Evolutionary conservation across 2,888 invertebrate species (phyloP), one percentile per base, ranked within the genome.

Genomic region (Lamellibrachia satsuma): DNA sequence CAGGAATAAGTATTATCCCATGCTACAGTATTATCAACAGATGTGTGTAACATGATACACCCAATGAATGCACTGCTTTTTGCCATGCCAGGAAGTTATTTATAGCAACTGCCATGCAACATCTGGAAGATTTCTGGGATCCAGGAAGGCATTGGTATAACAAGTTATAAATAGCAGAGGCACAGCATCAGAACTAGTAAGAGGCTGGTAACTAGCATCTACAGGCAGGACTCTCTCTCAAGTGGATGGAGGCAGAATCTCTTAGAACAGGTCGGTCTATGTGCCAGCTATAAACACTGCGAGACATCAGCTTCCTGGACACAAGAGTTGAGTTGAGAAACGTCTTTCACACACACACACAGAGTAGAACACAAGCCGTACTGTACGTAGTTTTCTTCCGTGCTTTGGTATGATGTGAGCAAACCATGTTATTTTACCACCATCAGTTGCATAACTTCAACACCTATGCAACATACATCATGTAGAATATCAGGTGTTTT

Each of bases 121-220:
- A 75, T 75, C 75, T 75, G 75, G 22, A 22, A 75, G 75, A 75
- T 22, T 75, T 75, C 75, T 22, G 22, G 75, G 75, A 15, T 75
- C 75, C 75, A 22, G n/a, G 75, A 75, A 75, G 75, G 75, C 75
- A 75, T n/a, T 22, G 22, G 75, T 11, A n/a, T 75, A 75, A 75
- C 75, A 75, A 75, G 75, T 75, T 75, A 75, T 75, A 75, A 15
- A 75, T 75, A 75, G 75, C 75, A 75, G 75, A 75, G 75, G 75
- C 75, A 75, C 3, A 75, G 75, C 75, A 75, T 75, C 75, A 75
- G 75, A 75, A 75, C 75, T 22, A 75, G 75, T 75, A 75, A 75
- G 60, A 60, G 55, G 15, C 60, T 60, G 60, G 22, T 60, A 75
- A 75, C 75, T 22, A 75, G 75, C n/a, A 60, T 6, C 75, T 6